Base-by-base conservation (phyloP, 1,140 invertebrate species). In the Lutraria rhynchaena region DNA sequence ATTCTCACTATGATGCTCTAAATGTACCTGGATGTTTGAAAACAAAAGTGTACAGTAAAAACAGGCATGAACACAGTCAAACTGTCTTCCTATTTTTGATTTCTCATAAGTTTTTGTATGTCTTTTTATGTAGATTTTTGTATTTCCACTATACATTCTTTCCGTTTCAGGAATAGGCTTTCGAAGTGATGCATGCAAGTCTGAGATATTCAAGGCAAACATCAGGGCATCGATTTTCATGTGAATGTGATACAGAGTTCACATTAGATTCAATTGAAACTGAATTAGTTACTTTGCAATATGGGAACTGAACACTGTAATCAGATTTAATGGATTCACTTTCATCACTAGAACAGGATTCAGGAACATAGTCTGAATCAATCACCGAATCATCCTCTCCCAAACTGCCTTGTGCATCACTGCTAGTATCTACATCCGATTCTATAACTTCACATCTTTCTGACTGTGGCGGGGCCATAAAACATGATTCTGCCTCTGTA, bases 21-120 rank as follows among this genome's bases (percentile, higher is more conserved):
- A 63, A 63, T 63, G 60, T 35, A 44, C 17, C 37, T 63, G 60
- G 15, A 63, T 63, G 22, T 63, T 63, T 37, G 60, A 35, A 63
- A 19, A 63, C 37, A 63, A 63, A 1, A 3, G 9, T 63, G 33
- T 63, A 63, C 60, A 63, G 22, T 19, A 63, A 22, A 19, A 63
- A 63, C 60, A 63, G 15, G 60, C 60, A 63, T 63, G 60, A 35
- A 63, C 60, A 63, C 60, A 63, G 22, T 63, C 60, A 63, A 37
- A 63, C 22, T 9, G 60, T 63, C 60, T 63, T 63, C 60, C 60
- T 37, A 19, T 44, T 63, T 9, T 19, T n/a, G 60, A 63, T n/a
- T 63, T 63, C 33, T 63, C 15, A 22, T 63, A 35, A 11, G 60
- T 37, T 35, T 63, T 63, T 63, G 37, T 24, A 17, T 63, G 17